Evolutionary conservation across 2,888 invertebrate genomes (phyloP), one percentile per base, ranked within the genome.

Genomic region (Pyrrhia umbra): DNA sequence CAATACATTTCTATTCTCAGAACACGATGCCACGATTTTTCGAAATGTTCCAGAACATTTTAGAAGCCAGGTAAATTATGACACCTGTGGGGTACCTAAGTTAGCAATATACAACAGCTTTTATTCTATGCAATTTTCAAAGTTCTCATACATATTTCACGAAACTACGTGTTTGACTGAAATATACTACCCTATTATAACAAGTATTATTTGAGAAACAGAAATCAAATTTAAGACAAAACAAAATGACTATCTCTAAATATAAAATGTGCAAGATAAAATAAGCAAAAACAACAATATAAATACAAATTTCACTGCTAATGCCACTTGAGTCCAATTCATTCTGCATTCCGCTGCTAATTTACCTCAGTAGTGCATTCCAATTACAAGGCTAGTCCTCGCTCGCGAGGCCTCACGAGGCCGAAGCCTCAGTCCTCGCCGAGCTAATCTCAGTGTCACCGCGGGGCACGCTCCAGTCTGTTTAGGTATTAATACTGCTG

Each of bases 361-460:
- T 73, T 76, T 62, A 59, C 57, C 46, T 45, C 50, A 43, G 56
- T 13, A 18, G 62, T 46, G 58, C 46, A 55, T 75, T 63, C 46
- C 64, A 69, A 75, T 69, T 72, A 72, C 47, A 56, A 55, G 34
- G 42, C 45, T n/a, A 49, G 51, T 62, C 18, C 39, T 61, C 51
- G 40, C 58, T 64, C 42, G 54, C 40, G 21, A 51, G 57, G 74
- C 63, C 68, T 66, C 27, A 45, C 55, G 64, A 60, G 66, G 60
- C 57, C 63, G 43, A 60, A 39, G 45, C 51, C 61, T 64, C 47
- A 46, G 27, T 51, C 51, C 50, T 61, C 56, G 58, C 63, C 50
- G 50, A 84, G 84, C 83, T 86, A 87, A 88, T 88, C 85, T 79
- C 79, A 67, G 81, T 60, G 67, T 70, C 73, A 80, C 88, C 86